Evolutionary conservation across 37 sponge, comb jelly and placozoan species (phyloP).

Genomic region (Halisarca cf. caerulea): DNA sequence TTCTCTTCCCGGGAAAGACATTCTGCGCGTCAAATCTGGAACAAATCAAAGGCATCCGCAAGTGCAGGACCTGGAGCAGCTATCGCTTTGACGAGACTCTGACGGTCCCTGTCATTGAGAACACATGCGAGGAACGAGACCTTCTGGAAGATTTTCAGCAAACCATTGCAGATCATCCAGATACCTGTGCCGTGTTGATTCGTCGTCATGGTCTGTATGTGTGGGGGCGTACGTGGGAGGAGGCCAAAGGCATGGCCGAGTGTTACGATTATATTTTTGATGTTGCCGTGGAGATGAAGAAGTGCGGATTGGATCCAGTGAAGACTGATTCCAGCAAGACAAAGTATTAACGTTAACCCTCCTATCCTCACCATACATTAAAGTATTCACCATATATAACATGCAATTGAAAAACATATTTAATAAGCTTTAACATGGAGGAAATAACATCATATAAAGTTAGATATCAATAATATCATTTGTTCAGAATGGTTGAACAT

Average conservation of each 20-base stretch:
- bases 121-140: slow-evolving; percentile 61
- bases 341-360: no score
- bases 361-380: no score
- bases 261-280: slow-evolving; percentile 82
- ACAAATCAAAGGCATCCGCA: slow-evolving; percentile 77
- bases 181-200: slow-evolving; percentile 77
- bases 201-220: slow-evolving; percentile 84
- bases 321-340: not conserved
- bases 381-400: no score
- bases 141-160: slow-evolving; percentile 17
- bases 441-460: no score
- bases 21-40: slow-evolving; percentile 66
- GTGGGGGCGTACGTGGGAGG: slow-evolving; percentile 83
- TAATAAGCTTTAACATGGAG: no score
- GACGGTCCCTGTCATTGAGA: slow-evolving; percentile 80
- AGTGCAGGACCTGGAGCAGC: slow-evolving; percentile 35
- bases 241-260: slow-evolving; percentile 80
- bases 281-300: slow-evolving; percentile 79
- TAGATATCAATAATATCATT: no score
- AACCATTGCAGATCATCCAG: slow-evolving; percentile 53
- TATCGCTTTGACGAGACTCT: slow-evolving; percentile 50
- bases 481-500: no score
- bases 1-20: slow-evolving; percentile 60
- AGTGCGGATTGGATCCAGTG: slow-evolving; percentile 64
- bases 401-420: no score